These are phyloP conservation scores for Molanna angustata DNA, from an alignment of 2,888 invertebrate species.

Conservation along the genomic window DNA sequence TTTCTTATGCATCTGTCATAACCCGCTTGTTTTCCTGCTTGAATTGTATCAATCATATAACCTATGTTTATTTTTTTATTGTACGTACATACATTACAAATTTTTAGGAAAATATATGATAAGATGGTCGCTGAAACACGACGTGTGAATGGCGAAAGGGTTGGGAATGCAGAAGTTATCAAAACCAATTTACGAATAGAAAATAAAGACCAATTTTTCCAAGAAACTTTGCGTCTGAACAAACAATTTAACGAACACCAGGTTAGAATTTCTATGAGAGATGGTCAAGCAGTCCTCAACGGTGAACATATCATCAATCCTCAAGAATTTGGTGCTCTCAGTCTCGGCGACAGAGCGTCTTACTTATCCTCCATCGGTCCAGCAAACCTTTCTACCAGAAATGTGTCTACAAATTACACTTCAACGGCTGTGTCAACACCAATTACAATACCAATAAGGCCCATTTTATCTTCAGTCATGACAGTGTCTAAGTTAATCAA, in stretches of 20 bases:
- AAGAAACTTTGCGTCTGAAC: constrained; percentile 53
- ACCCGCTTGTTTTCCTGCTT: background rate
- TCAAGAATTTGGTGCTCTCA: constrained; percentile 42
- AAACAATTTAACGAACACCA: constrained; percentile 54
- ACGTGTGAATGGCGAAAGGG: constrained; percentile 46
- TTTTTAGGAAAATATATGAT: constrained; percentile 56
- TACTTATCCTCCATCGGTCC: constrained; percentile 44
- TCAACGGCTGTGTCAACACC: background rate
- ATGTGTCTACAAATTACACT: constrained; percentile 42
- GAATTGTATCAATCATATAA: no score
- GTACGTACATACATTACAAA: background rate
- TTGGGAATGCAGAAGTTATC: constrained; percentile 56
- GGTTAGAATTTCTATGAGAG: constrained; percentile 49
- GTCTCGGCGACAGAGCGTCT: constrained; percentile 41
- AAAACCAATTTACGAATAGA: constrained; percentile 50
- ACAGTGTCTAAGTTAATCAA: constrained; percentile 10
- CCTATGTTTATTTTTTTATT: no score
- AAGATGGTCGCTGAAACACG: constrained; percentile 57
- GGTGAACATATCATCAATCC: constrained; percentile 48
- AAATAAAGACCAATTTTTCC: constrained; percentile 57
- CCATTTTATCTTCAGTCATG: constrained; percentile 1
- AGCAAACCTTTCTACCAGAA: constrained; percentile 38
- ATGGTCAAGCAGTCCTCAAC: constrained; percentile 49
- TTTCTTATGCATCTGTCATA: background rate
- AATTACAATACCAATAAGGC: background rate